Percentiles rank a stretch among this genome's conserved stretches.
Conservation (phyloP, 2,113 vertebrate species). For the Hydrochoerus hydrochaeris region DNA sequence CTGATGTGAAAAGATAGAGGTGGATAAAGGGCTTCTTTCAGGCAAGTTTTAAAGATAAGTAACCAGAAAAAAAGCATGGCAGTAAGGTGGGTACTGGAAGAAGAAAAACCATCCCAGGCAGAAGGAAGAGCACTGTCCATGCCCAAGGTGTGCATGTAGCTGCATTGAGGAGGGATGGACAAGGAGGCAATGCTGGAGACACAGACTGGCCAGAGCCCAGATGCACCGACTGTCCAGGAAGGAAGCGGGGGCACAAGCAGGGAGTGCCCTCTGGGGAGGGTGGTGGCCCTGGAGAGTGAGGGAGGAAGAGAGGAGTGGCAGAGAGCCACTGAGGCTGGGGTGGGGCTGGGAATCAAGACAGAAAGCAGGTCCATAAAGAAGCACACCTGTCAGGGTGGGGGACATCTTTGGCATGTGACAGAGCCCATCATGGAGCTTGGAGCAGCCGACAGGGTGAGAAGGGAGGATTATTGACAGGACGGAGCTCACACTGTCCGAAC, state of each 20-base stretch:
- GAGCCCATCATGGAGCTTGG: background rate
- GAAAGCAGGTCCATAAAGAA: background rate
- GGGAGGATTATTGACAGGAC: fast-evolving
- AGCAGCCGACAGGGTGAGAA: background rate
- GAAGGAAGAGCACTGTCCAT: background rate
- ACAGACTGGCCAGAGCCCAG: background rate
- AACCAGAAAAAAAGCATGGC: background rate
- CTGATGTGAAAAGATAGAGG: background rate
- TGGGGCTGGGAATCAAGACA: background rate
- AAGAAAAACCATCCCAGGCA: background rate
- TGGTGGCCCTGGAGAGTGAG: fast-evolving
- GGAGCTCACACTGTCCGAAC: background rate
- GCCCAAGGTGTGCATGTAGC: fast-evolving
- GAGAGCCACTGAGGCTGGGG: background rate
- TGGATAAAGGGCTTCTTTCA: background rate
- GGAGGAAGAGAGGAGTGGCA: background rate
- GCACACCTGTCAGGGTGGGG: no score
- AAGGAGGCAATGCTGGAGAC: background rate
- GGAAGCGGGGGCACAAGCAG: fast-evolving
- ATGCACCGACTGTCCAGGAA: background rate
- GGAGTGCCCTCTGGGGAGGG: background rate
- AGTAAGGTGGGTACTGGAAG: background rate
- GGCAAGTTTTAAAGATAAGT: background rate
- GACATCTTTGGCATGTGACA: fast-evolving
- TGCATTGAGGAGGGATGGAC: background rate